Evolutionary conservation across 2,888 invertebrate genomes (phyloP).

Genomic region (Odontomyia ornata): DNA sequence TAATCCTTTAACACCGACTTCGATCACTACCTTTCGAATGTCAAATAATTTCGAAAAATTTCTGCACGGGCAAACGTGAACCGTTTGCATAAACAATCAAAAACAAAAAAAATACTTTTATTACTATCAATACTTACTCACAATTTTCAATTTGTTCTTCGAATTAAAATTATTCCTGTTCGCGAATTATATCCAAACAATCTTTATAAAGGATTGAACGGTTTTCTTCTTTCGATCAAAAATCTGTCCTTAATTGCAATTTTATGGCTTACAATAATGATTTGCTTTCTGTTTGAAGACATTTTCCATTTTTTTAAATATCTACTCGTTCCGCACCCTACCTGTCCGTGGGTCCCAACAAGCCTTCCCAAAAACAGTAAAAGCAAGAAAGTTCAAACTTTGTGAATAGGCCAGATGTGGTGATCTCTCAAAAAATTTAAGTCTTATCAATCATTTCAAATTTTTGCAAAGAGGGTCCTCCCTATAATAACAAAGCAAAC

Average conservation of each 20-base stretch:
- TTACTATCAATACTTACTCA: not conserved
- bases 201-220: not conserved
- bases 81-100: not conserved
- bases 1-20: not conserved
- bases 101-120: no score
- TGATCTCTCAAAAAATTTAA: no score
- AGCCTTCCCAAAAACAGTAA: no score
- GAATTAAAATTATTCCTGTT: not conserved
- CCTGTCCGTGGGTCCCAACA: no score
- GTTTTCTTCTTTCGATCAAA: not conserved
- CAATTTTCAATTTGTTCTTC: not conserved
- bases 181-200: not conserved
- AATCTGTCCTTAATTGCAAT: conserved; percentile 37
- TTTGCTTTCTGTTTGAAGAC: conserved; percentile 32
- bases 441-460: no score
- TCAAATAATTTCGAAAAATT: not conserved
- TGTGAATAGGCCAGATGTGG: no score
- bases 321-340: no score
- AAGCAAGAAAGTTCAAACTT: no score
- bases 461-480: no score
- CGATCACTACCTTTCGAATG: not conserved
- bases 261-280: conserved; percentile 33
- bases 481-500: no score
- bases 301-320: no score
- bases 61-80: not conserved